Percentiles rank a stretch among this genome's conserved stretches.
Conservation (phyloP, 2,797 vertebrate species). For the Alca torda region DNA sequence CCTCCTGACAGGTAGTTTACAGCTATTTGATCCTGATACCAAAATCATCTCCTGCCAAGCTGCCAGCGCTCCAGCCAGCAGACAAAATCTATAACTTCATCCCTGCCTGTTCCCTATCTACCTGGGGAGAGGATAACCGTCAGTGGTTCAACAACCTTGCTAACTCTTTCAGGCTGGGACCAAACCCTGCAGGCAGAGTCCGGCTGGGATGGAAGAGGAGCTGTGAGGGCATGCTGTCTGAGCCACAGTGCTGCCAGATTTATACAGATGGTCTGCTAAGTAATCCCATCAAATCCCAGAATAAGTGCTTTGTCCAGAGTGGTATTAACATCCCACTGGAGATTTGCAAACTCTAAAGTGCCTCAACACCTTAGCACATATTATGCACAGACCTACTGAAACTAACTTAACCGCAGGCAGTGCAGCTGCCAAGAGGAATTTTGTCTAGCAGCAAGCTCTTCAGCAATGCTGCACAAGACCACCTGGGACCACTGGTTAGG, state of each 20-base stretch:
- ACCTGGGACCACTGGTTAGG: background rate
- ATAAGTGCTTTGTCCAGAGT: background rate
- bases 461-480: background rate
- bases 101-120: background rate
- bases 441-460: background rate
- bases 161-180: background rate
- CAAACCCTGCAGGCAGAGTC: background rate
- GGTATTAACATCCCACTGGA: background rate
- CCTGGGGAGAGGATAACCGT: background rate
- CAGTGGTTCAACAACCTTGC: background rate
- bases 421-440: background rate
- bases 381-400: background rate
- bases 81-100: background rate
- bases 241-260: background rate
- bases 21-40: background rate
- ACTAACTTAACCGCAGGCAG: background rate
- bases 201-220: background rate
- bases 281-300: background rate
- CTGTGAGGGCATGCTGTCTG: background rate
- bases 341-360: background rate
- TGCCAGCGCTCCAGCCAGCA: background rate
- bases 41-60: background rate
- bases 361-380: background rate
- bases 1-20: conserved; percentile 14
- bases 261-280: background rate